Evolutionary conservation across 2,888 invertebrate genomes (phyloP).

Genomic region (Tenthredo livida): DNA sequence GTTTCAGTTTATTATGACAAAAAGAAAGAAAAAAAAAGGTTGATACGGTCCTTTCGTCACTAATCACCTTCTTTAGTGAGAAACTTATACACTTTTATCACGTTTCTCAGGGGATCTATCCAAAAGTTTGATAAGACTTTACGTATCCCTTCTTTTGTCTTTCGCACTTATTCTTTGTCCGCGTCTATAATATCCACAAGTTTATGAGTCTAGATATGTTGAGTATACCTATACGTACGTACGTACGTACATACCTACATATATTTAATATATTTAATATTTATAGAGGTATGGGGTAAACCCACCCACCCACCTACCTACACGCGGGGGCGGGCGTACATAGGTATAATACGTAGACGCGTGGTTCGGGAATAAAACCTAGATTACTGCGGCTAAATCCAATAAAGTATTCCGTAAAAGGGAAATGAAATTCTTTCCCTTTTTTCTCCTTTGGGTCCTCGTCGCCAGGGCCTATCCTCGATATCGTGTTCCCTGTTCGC

Average conservation of each 20-base stretch:
- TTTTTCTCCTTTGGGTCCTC: background rate
- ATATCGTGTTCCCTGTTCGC: conserved; percentile 25
- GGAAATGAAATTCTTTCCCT: conserved; percentile 43
- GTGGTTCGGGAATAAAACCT: conserved; percentile 27
- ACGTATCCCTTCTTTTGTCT: background rate
- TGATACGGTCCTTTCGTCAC: background rate
- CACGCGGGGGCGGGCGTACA: background rate
- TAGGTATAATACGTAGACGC: conserved; percentile 15
- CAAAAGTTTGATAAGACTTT: conserved; percentile 11
- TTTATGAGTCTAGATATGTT: background rate
- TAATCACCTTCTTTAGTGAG: background rate
- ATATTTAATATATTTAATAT: background rate
- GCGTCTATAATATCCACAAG: background rate
- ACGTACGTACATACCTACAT: background rate
- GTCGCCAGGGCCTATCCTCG: background rate
- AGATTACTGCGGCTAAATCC: conserved; percentile 42
- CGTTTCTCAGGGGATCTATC: background rate
- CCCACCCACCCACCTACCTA: background rate
- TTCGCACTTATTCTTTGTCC: conserved; percentile 5
- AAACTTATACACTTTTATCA: background rate
- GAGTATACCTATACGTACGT: background rate
- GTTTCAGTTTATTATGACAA: background rate
- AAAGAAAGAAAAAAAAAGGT: background rate
- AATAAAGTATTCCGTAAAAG: conserved; percentile 35
- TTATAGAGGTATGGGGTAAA: background rate